Evolutionary conservation across 1,140 invertebrate species (phyloP).

Genomic region (Drosophila suzukii): DNA sequence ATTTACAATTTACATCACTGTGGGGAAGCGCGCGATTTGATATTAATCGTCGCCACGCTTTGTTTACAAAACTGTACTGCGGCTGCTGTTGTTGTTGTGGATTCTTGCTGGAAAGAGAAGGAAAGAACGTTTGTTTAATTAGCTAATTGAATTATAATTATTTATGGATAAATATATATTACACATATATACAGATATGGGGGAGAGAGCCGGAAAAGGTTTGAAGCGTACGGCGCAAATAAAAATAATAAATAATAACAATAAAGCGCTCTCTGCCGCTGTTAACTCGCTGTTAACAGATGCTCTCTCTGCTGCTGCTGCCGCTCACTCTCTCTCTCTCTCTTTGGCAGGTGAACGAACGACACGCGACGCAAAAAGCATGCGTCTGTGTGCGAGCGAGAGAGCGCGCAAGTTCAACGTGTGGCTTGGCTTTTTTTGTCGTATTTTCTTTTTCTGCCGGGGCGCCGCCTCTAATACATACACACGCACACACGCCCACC

Average conservation of each 20-base stretch:
- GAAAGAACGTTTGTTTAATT: constrained; percentile 32
- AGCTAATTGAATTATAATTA: constrained; percentile 44
- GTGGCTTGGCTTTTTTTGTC: constrained; percentile 22
- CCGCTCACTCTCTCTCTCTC: constrained; percentile 4
- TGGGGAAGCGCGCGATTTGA: neutral
- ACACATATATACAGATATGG: neutral
- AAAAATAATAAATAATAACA: constrained; percentile 50
- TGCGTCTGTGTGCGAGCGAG: constrained; percentile 29
- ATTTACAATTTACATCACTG: neutral
- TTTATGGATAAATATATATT: constrained; percentile 11
- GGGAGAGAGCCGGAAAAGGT: constrained; percentile 5
- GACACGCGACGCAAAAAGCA: constrained; percentile 55
- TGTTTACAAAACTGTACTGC: constrained; percentile 35
- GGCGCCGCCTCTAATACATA: constrained; percentile 48
- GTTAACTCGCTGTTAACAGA: constrained; percentile 19
- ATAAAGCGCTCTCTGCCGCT: constrained; percentile 6
- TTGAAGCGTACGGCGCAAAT: constrained; percentile 34
- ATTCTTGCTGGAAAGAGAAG: constrained; percentile 14
- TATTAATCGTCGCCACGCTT: constrained; percentile 34
- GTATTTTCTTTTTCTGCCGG: constrained; percentile 16
- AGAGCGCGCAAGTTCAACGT: constrained; percentile 29
- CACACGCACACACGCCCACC: constrained; percentile 17
- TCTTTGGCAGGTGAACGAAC: constrained; percentile 55
- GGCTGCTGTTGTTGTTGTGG: constrained; percentile 21
- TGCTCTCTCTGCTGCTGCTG: constrained; percentile 1